phyloP scores from a whole-genome alignment of 2,797 vertebrate species.

The Spheniscus humboldti region DNA sequence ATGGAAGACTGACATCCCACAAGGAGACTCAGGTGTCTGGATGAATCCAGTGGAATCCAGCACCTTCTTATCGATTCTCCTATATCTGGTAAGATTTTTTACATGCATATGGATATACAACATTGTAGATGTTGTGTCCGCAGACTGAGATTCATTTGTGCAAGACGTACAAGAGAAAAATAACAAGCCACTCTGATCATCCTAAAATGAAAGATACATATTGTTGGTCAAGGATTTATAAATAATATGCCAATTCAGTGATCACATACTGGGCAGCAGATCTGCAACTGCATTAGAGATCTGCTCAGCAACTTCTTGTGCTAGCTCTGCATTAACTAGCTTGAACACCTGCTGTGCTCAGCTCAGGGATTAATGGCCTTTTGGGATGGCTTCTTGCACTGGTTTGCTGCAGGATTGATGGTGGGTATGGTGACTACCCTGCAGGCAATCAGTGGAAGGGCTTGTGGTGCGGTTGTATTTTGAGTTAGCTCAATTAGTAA shows the following conservation, averaged over 20 bases:
- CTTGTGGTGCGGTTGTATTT: background rate
- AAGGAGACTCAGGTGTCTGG: background rate
- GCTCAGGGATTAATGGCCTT: background rate
- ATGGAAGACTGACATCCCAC: background rate
- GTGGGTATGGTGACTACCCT: background rate
- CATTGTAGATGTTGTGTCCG: background rate
- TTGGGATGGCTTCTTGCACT: background rate
- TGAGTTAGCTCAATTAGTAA: background rate
- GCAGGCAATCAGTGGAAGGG: background rate
- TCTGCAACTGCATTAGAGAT: background rate
- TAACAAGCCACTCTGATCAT: background rate
- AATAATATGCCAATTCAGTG: background rate
- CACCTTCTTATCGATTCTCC: background rate
- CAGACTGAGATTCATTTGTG: background rate
- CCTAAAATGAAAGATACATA: background rate
- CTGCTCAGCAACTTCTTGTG: background rate
- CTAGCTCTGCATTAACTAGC: background rate
- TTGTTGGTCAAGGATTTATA: background rate
- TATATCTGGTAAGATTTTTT: background rate
- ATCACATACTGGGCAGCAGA: background rate
- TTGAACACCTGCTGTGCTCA: background rate
- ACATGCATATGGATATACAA: background rate
- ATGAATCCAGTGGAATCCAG: background rate
- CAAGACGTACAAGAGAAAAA: background rate
- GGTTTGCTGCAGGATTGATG: background rate